Base-by-base conservation (phyloP, 1,140 invertebrate species). In the Cydia pomonella region DNA sequence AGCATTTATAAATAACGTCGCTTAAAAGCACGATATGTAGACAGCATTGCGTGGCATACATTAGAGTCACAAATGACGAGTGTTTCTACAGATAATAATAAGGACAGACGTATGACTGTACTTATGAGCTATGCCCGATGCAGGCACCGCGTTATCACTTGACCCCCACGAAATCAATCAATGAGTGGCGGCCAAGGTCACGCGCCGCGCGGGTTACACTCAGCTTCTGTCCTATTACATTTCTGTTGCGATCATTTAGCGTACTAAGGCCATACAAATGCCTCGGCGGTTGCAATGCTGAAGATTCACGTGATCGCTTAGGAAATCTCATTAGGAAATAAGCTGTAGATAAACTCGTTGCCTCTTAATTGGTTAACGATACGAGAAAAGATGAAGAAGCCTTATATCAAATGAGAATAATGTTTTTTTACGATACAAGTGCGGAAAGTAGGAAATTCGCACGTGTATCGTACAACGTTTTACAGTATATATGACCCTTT, bases 241-340 rank as follows among this genome's bases (percentile, higher is more conserved):
- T 59, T 59, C 53, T 23, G 53, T 59, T 59, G 1, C 10, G 10
- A 50, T 50, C 12, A 23, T 23, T 21, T 10, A 59, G 18, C n/a
- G 53, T 59, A 2, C 9, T 59, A 21, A 59, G 47, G 53, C 53
- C 53, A 59, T 59, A 59, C 53, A 59, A 59, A 59, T 59, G 53
- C 10, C 5, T 50, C 47, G 3, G 12, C n/a, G 13, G n/a, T n/a
- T 50, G n/a, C n/a, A 50, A 47, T 47, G 44, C 16, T 13, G 44
- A 47, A 53, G 21, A 23, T 59, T 7, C 53, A 59, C 53, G 53
- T 59, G 53, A 23, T 21, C 18, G 53, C 53, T 59, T 59, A 59
- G 21, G 53, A 23, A 59, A 59, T 59, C 53, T 59, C 53, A 59
- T 59, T 59, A 23, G 0, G 10, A 21, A 59, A 21, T 59, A n/a